Base-by-base conservation (phyloP, 1,140 invertebrate genomes). In the Oreohelix idahoensis region DNA sequence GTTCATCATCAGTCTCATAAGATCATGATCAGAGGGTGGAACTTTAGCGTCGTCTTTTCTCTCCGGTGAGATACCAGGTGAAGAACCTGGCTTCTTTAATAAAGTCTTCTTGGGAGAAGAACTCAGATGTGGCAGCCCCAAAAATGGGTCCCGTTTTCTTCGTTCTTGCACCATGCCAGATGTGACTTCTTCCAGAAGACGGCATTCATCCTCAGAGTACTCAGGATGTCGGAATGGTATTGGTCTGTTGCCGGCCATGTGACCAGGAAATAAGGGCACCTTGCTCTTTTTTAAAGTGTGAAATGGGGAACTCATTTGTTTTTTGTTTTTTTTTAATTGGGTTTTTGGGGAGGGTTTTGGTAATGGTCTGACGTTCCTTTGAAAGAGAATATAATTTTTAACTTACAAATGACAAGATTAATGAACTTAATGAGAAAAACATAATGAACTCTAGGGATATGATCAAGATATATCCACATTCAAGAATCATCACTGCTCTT, bases 1-100 rank as follows among this genome's bases (percentile, higher is more conserved):
- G 4, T 85, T 86, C 88, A 91, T 92, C 91, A 92, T 91, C 63
- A 89, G 75, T 17, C 87, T 79, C 90, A 92, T 92, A 42, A 92
- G 83, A 8, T 91, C 91, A 83, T 88, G 86, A 42, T 91, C 86
- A 83, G 84, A 87, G 26, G 88, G 87, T 32, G 79, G 75, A 1
- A 45, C 36, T 32, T 79, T 49, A 11, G 77, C 32, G 8, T 51
- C 73, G n/a, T 74, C 38, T 35, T 29, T 63, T 26, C 38, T 45
- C 1, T 63, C 53, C 39, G 81, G 32, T 2, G 77, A 69, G 26
- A 66, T 8, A 5, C 75, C n/a, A 0, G 35, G 35, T 35, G 38
- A 45, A 5, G 74, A 45, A 45, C 11, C 23, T 11, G n/a, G 5
- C n/a, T 49, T 71, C 53, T 45, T 51, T 42, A 69, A 10, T 20